Base-by-base conservation (phyloP, 2,888 invertebrate genomes). In the Drymonia ruficornis region DNA sequence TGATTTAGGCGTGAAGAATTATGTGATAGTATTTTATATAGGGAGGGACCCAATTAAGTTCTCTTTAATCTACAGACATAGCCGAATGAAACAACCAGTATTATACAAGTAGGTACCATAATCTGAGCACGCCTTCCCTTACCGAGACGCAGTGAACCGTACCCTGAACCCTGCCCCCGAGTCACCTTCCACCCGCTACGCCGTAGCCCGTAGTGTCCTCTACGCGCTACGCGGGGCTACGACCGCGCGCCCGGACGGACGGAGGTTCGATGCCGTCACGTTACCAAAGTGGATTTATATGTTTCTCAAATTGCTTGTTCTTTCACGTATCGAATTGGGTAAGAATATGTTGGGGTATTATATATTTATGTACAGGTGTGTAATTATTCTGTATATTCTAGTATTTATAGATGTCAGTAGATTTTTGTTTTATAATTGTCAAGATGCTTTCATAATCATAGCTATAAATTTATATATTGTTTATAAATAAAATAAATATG, bases 191-290 rank as follows among this genome's bases (percentile, higher is more conserved):
- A 54, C 63, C 57, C 49, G 63, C 51, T 55, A 55, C 63, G 50
- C 23, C 63, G 60, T 58, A 56, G 61, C 50, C 50, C 59, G 69
- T 69, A 68, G 61, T 55, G 29, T 28, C 66, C 67, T 63, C 71
- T 70, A 70, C 63, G 62, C 40, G 64, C 68, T 68, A 67, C 61
- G 45, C 2, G 48, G 64, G 67, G 52, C 71, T 64, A 61, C 63
- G 63, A 50, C 65, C 71, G 46, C 53, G 0, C 67, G 68, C 46
- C 68, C 68, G 70, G 66, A 56, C 68, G 70, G 66, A 56, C 55
- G 23, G 29, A 29, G 45, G 45, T 28, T 23, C 18, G 23, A 18
- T 23, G 38, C 15, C 36, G 23, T 49, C 9, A 38, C 19, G 46
- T n/a, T 42, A 44, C 50, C 50, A 43, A 42, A 50, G 34, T 29